Percentiles rank a stretch among this genome's conserved stretches.
Conservation (phyloP, 2,113 vertebrate genomes). For the human (Homo sapiens) region DNA sequence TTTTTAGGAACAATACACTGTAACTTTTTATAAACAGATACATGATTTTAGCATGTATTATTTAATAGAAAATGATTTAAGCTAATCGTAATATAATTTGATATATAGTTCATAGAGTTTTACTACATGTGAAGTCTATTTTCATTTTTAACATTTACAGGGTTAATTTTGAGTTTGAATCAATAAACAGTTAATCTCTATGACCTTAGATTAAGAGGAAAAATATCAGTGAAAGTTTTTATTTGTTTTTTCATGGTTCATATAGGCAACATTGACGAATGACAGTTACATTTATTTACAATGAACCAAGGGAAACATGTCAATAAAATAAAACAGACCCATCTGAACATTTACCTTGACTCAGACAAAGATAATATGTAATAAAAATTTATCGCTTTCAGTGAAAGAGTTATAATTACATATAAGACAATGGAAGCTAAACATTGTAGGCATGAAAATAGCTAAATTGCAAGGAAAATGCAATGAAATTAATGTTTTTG, state of each 20-base stretch:
- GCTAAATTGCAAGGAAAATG: not conserved
- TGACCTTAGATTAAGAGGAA: not conserved
- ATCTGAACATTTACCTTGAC: not conserved
- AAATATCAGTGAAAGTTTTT: not conserved
- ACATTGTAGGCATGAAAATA: not conserved
- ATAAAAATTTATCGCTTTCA: not conserved
- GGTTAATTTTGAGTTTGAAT: not conserved
- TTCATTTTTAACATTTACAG: not conserved
- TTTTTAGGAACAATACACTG: not conserved
- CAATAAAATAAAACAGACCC: not conserved
- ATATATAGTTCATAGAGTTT: not conserved
- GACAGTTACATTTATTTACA: not conserved
- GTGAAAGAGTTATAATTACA: not conserved
- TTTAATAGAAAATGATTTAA: not conserved
- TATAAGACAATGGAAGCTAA: not conserved
- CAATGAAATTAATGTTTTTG: not conserved
- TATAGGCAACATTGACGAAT: not conserved
- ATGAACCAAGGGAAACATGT: not conserved
- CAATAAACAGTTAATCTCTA: not conserved
- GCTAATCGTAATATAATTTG: not conserved
- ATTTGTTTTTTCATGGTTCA: not conserved
- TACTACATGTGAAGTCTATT: not conserved
- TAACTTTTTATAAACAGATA: not conserved
- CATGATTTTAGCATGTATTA: not conserved
- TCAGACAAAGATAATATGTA: not conserved